phyloP scores from a whole-genome alignment of 2,797 vertebrate species.

The Carcharodon carcharias region DNA sequence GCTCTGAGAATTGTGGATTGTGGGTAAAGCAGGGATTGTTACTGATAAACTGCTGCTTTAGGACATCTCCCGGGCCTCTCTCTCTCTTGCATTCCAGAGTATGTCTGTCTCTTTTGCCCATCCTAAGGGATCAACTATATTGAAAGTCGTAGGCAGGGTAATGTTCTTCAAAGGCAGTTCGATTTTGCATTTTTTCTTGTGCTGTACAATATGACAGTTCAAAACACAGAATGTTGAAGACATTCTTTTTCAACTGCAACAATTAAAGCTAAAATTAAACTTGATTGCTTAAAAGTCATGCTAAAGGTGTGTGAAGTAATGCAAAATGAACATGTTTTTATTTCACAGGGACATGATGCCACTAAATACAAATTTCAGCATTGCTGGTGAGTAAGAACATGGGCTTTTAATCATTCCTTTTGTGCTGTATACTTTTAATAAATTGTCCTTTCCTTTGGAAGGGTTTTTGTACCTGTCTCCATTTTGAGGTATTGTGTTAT shows the following conservation, averaged over 20 bases:
- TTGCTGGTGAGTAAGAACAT: slow-evolving; percentile 25
- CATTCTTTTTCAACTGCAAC: neutral
- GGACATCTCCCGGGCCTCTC: neutral
- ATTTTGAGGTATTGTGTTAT: neutral
- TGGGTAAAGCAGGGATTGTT: neutral
- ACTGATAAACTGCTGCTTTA: neutral
- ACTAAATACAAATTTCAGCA: neutral
- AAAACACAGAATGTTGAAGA: neutral
- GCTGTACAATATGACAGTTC: neutral
- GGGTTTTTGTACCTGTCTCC: neutral
- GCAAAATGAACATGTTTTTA: neutral
- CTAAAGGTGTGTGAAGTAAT: neutral
- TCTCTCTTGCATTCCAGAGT: neutral
- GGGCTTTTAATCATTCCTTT: neutral
- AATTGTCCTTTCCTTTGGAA: neutral
- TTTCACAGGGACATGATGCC: slow-evolving; percentile 2
- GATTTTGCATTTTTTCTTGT: neutral
- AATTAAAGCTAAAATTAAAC: neutral
- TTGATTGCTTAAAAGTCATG: neutral
- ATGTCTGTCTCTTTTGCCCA: neutral
- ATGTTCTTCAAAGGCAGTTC: neutral
- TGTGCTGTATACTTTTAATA: neutral
- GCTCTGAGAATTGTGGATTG: neutral
- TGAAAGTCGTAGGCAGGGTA: neutral
- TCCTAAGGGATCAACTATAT: neutral